A percentile compares a stretch with the other conserved stretches of the same genome.
These are phyloP conservation scores for Petromus typicus DNA, from an alignment of 2,113 vertebrate genomes.

Conservation along the genomic window DNA sequence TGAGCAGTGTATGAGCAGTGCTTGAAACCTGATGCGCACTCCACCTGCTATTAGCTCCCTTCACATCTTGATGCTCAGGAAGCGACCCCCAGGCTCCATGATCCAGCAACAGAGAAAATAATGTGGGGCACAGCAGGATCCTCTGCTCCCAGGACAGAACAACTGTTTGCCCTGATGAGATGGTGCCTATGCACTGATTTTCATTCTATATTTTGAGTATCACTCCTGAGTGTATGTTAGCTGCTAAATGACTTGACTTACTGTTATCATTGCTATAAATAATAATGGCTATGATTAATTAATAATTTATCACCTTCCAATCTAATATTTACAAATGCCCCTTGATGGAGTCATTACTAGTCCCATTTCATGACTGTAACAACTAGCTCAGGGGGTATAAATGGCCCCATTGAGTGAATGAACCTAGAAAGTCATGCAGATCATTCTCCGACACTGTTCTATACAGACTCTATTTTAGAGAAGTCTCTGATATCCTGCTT, in stretches of 20 bases:
- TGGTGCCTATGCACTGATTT: not conserved
- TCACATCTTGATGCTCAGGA: not conserved
- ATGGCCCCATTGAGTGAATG: not conserved
- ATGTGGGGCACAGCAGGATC: not conserved
- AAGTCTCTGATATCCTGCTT: not conserved
- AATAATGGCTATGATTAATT: slow-evolving; percentile 41
- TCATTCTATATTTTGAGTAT: slow-evolving; percentile 44
- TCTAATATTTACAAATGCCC: slow-evolving; percentile 21
- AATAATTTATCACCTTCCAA: slow-evolving; percentile 17
- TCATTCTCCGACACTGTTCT: not conserved
- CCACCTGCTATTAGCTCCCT: not conserved
- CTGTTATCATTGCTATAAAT: slow-evolving; percentile 34
- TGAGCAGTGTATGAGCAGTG: not conserved
- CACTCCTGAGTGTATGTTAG: not conserved
- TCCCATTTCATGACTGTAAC: not conserved
- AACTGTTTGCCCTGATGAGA: not conserved
- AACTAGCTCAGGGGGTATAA: not conserved
- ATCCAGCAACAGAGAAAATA: not conserved
- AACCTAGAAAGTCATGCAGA: not conserved
- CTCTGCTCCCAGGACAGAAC: not conserved
- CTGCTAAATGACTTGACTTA: slow-evolving; percentile 43
- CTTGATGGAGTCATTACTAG: not conserved
- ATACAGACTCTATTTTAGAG: not conserved
- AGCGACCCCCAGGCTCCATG: not conserved
- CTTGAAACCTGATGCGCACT: not conserved